These are phyloP conservation scores for Drosophila leontia DNA, from an alignment of 1,140 invertebrate genomes.

Conservation along the genomic window DNA sequence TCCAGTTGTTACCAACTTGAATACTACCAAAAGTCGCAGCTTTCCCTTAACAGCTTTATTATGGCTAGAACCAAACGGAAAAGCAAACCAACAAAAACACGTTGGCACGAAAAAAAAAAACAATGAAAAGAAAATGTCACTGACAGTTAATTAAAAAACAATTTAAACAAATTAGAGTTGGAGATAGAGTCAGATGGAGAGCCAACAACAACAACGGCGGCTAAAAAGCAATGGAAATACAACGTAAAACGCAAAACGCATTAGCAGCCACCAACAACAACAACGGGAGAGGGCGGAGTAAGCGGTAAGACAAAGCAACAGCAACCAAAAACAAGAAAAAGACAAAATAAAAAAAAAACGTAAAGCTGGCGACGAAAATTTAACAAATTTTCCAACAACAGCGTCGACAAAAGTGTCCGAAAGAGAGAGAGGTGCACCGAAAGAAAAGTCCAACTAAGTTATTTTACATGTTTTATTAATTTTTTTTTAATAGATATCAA, in stretches of 20 bases:
- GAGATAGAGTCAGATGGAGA: slow-evolving; percentile 57
- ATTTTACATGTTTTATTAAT: too few relatives aligned
- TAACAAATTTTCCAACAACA: slow-evolving; percentile 68
- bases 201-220: slow-evolving; percentile 4
- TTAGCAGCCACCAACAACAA: slow-evolving; percentile 51
- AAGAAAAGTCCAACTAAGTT: background rate
- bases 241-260: slow-evolving; percentile 60
- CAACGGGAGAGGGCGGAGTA: slow-evolving; percentile 22
- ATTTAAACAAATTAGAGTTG: slow-evolving; percentile 82
- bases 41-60: slow-evolving; percentile 77
- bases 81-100: slow-evolving; percentile 10
- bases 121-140: slow-evolving; percentile 83
- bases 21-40: slow-evolving; percentile 29
- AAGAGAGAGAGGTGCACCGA: slow-evolving; percentile 22
- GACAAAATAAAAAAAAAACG: slow-evolving; percentile 58
- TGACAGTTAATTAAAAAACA: slow-evolving; percentile 83
- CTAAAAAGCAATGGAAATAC: slow-evolving; percentile 44
- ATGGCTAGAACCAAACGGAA: slow-evolving; percentile 38
- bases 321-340: slow-evolving; percentile 35
- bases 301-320: slow-evolving; percentile 22
- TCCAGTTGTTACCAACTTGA: slow-evolving; percentile 13
- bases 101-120: slow-evolving; percentile 40
- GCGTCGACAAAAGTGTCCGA: slow-evolving; percentile 34
- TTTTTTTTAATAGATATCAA: too few relatives aligned
- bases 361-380: slow-evolving; percentile 80